Conservation (phyloP, 1,140 invertebrate genomes). For the Bombus sylvicola region DNA sequence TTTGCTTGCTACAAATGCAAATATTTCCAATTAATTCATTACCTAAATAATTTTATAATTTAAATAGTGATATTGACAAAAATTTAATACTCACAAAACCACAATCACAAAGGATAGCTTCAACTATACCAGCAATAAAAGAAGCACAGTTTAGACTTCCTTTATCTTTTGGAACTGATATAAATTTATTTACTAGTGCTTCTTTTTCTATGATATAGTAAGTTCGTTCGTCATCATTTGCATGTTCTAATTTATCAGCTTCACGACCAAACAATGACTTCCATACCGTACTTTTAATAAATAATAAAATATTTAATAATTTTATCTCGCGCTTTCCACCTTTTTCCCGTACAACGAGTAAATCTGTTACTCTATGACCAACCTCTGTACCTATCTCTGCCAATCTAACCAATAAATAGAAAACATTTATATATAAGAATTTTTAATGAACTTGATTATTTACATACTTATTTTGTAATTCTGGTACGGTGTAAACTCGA, state of each 20-base stretch:
- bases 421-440: neutral
- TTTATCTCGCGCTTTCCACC: slow-evolving; percentile 98
- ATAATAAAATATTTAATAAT: slow-evolving; percentile 96
- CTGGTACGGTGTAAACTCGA: slow-evolving; percentile 96
- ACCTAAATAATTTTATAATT: neutral
- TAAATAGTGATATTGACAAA: neutral
- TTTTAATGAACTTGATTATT: neutral
- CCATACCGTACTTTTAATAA: slow-evolving; percentile 98
- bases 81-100: slow-evolving; percentile 93
- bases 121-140: slow-evolving; percentile 98
- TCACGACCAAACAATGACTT: slow-evolving; percentile 99
- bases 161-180: slow-evolving; percentile 99
- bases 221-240: slow-evolving; percentile 98
- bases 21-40: slow-evolving; percentile 1
- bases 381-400: slow-evolving; percentile 97
- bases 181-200: slow-evolving; percentile 97
- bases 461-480: slow-evolving; percentile 94
- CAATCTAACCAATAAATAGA: slow-evolving; percentile 88
- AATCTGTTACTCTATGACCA: slow-evolving; percentile 95
- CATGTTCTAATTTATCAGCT: slow-evolving; percentile 99
- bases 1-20: slow-evolving; percentile 91
- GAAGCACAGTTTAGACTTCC: slow-evolving; percentile 98
- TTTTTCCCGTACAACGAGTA: slow-evolving; percentile 96
- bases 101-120: slow-evolving; percentile 96
- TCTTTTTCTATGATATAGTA: slow-evolving; percentile 99